phyloP scores from a whole-genome alignment of 2,113 vertebrate species.

The Megaceryle torquata region DNA sequence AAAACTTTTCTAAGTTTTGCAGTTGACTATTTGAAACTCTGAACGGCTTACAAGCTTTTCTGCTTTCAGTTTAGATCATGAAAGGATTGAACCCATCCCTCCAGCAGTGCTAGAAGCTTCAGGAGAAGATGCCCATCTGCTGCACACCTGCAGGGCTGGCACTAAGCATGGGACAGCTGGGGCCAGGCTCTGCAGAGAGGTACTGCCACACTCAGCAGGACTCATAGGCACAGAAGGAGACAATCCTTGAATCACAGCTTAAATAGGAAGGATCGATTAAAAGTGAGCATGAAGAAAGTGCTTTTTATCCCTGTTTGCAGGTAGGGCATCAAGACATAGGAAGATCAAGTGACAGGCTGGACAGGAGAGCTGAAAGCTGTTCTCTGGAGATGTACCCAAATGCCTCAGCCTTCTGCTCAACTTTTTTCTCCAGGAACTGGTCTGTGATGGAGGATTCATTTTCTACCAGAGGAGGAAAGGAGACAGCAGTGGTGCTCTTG shows the following conservation, averaged over 20 bases:
- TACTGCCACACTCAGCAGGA: not conserved
- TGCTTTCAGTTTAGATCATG: not conserved
- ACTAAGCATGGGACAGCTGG: fast-evolving
- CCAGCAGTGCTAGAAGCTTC: not conserved
- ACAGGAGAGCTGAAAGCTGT: not conserved
- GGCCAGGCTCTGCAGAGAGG: no score
- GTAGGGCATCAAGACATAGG: not conserved
- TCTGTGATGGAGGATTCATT: not conserved
- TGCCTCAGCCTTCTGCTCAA: not conserved
- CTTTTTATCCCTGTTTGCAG: not conserved
- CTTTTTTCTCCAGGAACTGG: not conserved
- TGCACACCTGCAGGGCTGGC: not conserved
- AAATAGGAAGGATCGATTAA: not conserved
- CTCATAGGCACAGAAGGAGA: not conserved
- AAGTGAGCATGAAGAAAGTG: not conserved
- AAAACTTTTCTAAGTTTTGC: not conserved
- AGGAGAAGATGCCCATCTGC: not conserved
- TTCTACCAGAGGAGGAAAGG: not conserved
- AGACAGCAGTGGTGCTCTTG: not conserved
- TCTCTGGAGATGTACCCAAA: not conserved
- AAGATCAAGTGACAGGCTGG: not conserved
- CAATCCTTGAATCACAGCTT: not conserved
- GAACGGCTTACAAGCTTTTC: not conserved
- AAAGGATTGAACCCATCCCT: not conserved
- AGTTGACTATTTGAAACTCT: not conserved